Conservation (phyloP, 2,888 invertebrate species). For the Phragmatobia fuliginosa region DNA sequence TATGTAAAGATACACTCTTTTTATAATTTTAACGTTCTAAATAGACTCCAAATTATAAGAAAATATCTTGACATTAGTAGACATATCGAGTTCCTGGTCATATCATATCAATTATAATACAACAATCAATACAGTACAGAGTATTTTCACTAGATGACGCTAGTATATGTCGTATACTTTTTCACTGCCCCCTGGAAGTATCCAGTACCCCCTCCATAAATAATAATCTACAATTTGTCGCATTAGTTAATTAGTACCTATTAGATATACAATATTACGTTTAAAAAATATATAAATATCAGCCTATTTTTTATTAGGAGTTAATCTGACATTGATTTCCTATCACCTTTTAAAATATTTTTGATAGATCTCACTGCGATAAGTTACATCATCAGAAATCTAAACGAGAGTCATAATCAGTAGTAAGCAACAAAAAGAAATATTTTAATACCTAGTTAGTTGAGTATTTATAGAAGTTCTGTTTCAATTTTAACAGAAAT, state of each 20-base stretch:
- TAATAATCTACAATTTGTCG: too few relatives aligned
- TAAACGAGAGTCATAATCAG: background rate
- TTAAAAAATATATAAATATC: too few relatives aligned
- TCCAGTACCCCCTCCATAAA: too few relatives aligned
- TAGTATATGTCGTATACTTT: too few relatives aligned
- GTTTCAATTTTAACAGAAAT: background rate
- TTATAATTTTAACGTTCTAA: background rate
- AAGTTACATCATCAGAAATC: background rate
- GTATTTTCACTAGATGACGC: background rate
- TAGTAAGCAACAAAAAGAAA: background rate
- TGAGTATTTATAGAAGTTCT: background rate
- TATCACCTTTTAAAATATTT: background rate
- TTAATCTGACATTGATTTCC: too few relatives aligned
- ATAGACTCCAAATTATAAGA: background rate
- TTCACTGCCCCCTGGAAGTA: too few relatives aligned
- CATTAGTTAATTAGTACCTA: too few relatives aligned
- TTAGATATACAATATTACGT: too few relatives aligned
- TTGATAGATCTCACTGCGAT: background rate
- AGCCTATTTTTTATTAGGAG: too few relatives aligned
- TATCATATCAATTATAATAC: background rate
- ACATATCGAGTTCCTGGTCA: background rate
- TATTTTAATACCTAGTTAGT: background rate
- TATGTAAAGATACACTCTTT: background rate
- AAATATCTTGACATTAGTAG: background rate
- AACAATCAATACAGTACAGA: background rate